Base-by-base conservation (phyloP, 1,140 invertebrate species). In the Euborellia annulipes region DNA sequence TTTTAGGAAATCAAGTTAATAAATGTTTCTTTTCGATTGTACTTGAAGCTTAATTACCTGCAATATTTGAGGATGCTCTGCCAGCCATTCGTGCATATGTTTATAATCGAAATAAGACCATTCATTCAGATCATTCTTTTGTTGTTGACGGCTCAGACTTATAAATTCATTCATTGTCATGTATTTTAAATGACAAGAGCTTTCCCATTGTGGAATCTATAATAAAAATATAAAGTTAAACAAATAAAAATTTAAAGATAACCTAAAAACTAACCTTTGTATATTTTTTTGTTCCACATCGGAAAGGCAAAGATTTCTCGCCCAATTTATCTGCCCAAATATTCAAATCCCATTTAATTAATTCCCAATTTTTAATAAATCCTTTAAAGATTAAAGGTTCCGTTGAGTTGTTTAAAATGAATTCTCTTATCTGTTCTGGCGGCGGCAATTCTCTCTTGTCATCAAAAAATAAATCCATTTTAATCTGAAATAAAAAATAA, bases 91-190 rank as follows among this genome's bases (percentile, higher is more conserved):
- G 43, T 72, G 66, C 62, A 88, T 70, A 62, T 86, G 76, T 64
- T 87, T 87, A 58, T 90, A 90, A 63, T 88, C 85, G 66, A 82
- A 83, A 59, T 88, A 89, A 60, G 76, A 71, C 76, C 82, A 88
- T 43, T 68, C 52, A 6, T 56, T 49, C 36, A 58, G 59, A 36
- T 66, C 48, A 27, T 66, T 44, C 43, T 54, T 49, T 49, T 58
- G 41, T 39, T 44, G 27, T 13, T 27, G 43, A 13, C 39, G 27
- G 14, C 43, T 47, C 54, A 59, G 58, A 36, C 71, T 56, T 18
- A 80, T 40, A 63, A 89, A 83, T 36, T 78, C 68, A 50, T 66
- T 60, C 41, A 85, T 67, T 2, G 69, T 74, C 54, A 76, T 65
- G 36, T 60, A 55, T 49, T 72, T 64, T 18, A 55, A 60, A 18